Evolutionary conservation across 2,797 vertebrate genomes (phyloP).

Genomic region (Clamator glandarius): DNA sequence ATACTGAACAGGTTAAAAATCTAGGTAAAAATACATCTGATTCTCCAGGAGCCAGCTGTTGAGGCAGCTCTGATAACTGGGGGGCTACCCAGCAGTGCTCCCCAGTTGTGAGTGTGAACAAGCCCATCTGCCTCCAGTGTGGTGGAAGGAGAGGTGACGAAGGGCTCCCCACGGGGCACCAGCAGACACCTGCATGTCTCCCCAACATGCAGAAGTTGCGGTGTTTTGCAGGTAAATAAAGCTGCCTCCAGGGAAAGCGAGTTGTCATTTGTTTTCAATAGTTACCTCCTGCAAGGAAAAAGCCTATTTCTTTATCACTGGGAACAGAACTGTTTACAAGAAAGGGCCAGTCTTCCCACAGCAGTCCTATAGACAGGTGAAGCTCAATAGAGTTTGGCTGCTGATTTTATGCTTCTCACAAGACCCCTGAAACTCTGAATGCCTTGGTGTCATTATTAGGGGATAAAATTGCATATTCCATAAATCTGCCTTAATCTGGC

Average conservation of each 20-base stretch:
- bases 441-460: not conserved
- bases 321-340: not conserved
- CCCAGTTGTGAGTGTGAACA: not conserved
- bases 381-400: not conserved
- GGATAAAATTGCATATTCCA: not conserved
- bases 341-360: not conserved
- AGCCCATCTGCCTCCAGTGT: accelerated
- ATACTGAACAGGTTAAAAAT: not conserved
- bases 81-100: not conserved
- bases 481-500: not conserved
- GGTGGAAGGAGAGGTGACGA: not conserved
- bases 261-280: not conserved
- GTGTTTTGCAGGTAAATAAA: not conserved
- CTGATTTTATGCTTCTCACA: not conserved
- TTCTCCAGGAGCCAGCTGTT: not conserved
- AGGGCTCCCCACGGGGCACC: accelerated
- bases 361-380: not conserved
- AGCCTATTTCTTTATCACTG: not conserved
- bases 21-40: not conserved
- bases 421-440: not conserved
- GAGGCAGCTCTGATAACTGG: not conserved
- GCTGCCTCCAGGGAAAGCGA: not conserved
- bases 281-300: not conserved
- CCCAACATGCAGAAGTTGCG: accelerated
- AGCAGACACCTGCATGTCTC: not conserved